A percentile compares a stretch with the other conserved stretches of the same genome.
Conservation (phyloP, 2,797 vertebrate species). For the Tolypeutes matacus region DNA sequence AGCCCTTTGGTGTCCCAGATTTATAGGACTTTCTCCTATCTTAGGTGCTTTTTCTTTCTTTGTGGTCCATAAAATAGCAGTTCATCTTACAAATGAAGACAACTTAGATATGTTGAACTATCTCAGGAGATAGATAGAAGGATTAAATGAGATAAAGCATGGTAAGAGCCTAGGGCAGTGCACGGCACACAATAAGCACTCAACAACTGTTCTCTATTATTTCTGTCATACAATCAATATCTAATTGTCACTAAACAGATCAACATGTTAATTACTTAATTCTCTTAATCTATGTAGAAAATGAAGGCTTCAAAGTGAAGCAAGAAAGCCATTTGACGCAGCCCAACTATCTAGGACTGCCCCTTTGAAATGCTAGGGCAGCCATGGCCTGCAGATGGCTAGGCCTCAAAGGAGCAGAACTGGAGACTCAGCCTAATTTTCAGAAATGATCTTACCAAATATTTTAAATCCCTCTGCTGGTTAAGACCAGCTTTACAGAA, state of each 20-base stretch:
- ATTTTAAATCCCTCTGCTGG: slow-evolving; percentile 59
- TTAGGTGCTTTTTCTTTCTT: neutral
- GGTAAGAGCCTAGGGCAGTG: fast-evolving
- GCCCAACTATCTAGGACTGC: neutral
- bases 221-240: neutral
- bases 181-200: neutral
- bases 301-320: neutral
- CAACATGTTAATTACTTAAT: neutral
- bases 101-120: neutral
- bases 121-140: neutral
- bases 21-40: neutral
- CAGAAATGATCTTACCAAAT: slow-evolving; percentile 53
- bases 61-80: neutral
- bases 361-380: neutral
- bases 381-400: neutral
- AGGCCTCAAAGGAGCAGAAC: neutral
- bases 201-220: neutral
- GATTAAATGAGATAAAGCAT: neutral
- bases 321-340: neutral
- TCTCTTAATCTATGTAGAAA: neutral
- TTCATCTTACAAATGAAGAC: neutral
- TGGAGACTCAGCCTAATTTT: neutral
- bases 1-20: neutral
- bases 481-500: slow-evolving; percentile 18
- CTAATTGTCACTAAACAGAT: neutral